These are phyloP conservation scores for Butorides virescens DNA, from an alignment of 2,113 vertebrate species.

Conservation along the genomic window DNA sequence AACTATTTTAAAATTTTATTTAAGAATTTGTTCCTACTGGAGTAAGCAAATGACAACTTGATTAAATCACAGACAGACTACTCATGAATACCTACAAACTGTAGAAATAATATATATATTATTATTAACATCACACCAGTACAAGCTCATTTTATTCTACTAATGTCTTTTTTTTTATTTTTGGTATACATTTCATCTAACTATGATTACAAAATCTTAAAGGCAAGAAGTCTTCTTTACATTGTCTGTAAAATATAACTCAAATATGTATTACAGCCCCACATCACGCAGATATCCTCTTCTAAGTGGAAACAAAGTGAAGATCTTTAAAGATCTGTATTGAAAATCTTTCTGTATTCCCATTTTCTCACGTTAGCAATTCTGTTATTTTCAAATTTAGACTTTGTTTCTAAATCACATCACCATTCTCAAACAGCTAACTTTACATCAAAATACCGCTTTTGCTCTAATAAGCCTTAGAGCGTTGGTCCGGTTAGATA, in stretches of 20 bases:
- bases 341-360: background rate
- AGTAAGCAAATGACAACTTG: background rate
- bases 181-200: background rate
- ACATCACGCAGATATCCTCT: background rate
- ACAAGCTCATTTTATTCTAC: background rate
- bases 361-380: background rate
- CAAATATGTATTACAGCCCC: background rate
- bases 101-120: background rate
- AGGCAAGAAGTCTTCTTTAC: background rate
- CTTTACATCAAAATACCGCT: background rate
- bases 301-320: background rate
- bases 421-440: background rate
- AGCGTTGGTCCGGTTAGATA: background rate
- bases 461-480: background rate
- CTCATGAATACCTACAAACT: background rate
- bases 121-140: background rate
- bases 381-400: background rate
- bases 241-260: background rate
- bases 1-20: slow-evolving; percentile 24
- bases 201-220: background rate
- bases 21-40: background rate
- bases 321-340: background rate
- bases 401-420: background rate
- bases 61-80: background rate
- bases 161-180: background rate